Conservation (phyloP, 1,140 invertebrate species). For the Ceratina australensis region DNA sequence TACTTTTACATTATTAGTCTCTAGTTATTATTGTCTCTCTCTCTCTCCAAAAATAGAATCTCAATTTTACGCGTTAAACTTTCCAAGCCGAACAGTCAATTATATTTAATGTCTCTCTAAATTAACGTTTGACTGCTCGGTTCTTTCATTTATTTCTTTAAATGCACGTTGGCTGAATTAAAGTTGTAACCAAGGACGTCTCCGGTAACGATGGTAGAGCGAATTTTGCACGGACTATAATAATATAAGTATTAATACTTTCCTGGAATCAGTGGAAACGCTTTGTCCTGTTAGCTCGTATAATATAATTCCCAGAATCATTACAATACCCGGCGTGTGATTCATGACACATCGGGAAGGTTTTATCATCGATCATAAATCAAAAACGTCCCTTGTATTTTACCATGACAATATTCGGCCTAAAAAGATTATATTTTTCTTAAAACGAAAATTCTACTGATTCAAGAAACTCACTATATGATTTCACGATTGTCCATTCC, state of each 20-base stretch:
- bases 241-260: background rate
- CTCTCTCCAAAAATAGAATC: slow-evolving; percentile 20
- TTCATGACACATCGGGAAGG: background rate
- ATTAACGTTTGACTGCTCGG: background rate
- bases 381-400: background rate
- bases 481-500: slow-evolving; percentile 25
- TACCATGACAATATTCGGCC: slow-evolving; percentile 17
- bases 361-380: background rate
- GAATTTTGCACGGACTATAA: background rate
- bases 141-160: too few relatives aligned
- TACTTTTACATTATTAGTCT: background rate
- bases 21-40: slow-evolving; percentile 7
- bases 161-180: too few relatives aligned
- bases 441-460: too few relatives aligned
- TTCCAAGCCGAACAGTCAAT: background rate
- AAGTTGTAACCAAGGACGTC: too few relatives aligned
- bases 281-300: background rate
- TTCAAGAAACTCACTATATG: background rate
- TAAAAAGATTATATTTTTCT: background rate
- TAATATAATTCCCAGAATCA: background rate
- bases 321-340: background rate
- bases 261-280: background rate
- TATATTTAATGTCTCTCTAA: background rate
- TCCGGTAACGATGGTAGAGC: too few relatives aligned
- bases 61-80: background rate